These are phyloP conservation scores for Acleris laterana DNA, from an alignment of 2,888 invertebrate species.

Conservation along the genomic window DNA sequence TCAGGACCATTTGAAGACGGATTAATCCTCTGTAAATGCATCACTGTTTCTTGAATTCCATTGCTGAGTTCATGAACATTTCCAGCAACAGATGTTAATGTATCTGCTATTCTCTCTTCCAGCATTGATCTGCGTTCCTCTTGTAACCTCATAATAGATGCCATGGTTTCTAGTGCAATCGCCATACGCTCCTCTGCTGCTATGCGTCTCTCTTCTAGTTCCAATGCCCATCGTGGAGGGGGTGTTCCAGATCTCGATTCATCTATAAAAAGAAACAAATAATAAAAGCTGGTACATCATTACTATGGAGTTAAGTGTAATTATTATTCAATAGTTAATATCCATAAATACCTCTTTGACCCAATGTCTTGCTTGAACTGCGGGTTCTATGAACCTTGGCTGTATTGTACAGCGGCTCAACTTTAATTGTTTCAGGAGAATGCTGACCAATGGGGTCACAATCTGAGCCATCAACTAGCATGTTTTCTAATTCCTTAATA, in stretches of 20 bases:
- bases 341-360: constrained; percentile 40
- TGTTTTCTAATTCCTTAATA: constrained; percentile 57
- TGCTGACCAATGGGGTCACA: constrained; percentile 50
- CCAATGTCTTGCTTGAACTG: constrained; percentile 13
- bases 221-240: constrained; percentile 72
- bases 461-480: constrained; percentile 63
- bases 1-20: constrained; percentile 53
- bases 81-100: constrained; percentile 62
- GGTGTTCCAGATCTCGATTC: constrained; percentile 52
- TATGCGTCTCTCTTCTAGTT: constrained; percentile 69
- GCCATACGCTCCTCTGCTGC: constrained; percentile 73
- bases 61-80: constrained; percentile 67
- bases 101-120: constrained; percentile 63
- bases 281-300: background rate
- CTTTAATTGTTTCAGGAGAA: constrained; percentile 30
- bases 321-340: background rate
- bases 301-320: background rate
- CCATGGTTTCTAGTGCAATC: constrained; percentile 66
- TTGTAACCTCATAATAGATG: constrained; percentile 59
- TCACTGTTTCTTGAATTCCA: constrained; percentile 64
- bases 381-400: constrained; percentile 11
- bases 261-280: constrained; percentile 51
- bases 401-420: constrained; percentile 17
- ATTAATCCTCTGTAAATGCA: constrained; percentile 55
- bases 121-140: constrained; percentile 61